These are phyloP conservation scores for Halcyon chelicuti DNA, from an alignment of 2,797 vertebrate species.

Conservation along the genomic window DNA sequence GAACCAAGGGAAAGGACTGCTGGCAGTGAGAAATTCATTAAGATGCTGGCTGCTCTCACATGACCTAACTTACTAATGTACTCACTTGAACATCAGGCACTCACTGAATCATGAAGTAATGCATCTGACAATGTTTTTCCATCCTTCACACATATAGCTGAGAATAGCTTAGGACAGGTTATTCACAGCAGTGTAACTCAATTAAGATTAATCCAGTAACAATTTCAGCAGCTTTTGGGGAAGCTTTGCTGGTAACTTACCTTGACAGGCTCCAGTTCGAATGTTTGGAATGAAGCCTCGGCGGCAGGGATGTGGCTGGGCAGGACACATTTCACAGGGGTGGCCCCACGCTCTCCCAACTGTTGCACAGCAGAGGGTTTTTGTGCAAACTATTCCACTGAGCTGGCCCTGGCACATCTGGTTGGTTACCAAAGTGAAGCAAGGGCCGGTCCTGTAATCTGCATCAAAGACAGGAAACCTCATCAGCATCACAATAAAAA, in stretches of 20 bases:
- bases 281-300: constrained; percentile 98
- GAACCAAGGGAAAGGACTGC: constrained; percentile 16
- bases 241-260: constrained; percentile 76
- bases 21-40: constrained; percentile 69
- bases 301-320: constrained; percentile 96
- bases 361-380: constrained; percentile 96
- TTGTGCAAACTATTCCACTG: constrained; percentile 97
- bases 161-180: constrained; percentile 83
- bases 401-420: constrained; percentile 99
- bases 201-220: constrained; percentile 82
- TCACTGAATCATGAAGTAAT: constrained; percentile 81
- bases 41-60: constrained; percentile 64
- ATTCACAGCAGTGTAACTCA: constrained; percentile 83
- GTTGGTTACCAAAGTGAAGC: constrained; percentile 95
- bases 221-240: constrained; percentile 62
- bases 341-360: constrained; percentile 98
- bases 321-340: constrained; percentile 98
- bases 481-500: constrained; percentile 18
- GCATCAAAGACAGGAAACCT: constrained; percentile 49
- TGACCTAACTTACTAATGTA: constrained; percentile 64
- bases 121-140: constrained; percentile 82
- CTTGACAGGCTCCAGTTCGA: constrained; percentile 97
- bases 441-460: constrained; percentile 98
- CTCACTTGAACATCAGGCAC: constrained; percentile 77
- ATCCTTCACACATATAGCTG: constrained; percentile 74